A percentile compares a stretch with the other conserved stretches of the same genome.
These are phyloP conservation scores for Scomber japonicus DNA, from an alignment of 2,113 vertebrate genomes.

Conservation along the genomic window DNA sequence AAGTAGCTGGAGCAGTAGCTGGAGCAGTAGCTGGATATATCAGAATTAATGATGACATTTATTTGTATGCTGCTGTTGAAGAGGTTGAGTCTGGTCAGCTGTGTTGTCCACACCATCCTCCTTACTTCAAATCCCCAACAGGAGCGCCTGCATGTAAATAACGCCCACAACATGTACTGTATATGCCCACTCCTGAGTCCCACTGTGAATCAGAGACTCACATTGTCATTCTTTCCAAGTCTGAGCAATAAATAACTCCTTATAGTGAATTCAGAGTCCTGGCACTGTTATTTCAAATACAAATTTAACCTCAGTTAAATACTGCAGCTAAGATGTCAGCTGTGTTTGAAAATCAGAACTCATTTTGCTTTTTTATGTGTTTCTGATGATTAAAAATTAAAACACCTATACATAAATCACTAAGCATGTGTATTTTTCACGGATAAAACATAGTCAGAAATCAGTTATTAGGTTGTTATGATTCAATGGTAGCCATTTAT, in stretches of 20 bases:
- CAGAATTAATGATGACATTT: constrained; percentile 26
- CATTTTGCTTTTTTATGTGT: neutral
- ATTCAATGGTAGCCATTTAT: neutral
- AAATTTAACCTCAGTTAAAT: constrained; percentile 5
- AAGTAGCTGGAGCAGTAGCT: neutral
- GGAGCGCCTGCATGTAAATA: constrained; percentile 21
- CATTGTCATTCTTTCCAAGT: neutral
- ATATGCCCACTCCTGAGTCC: neutral
- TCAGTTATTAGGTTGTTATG: constrained; percentile 17
- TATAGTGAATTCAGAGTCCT: neutral
- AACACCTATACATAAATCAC: neutral
- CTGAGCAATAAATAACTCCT: neutral
- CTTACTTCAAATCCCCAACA: constrained; percentile 18
- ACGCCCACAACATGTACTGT: constrained; percentile 9
- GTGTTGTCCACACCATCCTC: constrained; percentile 25
- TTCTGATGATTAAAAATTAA: neutral
- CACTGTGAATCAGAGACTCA: neutral
- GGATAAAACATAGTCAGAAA: neutral
- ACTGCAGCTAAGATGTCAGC: neutral
- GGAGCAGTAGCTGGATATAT: constrained; percentile 5
- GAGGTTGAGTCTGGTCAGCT: constrained; percentile 13
- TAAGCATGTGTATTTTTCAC: neutral
- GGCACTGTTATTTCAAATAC: neutral
- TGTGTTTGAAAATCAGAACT: neutral
- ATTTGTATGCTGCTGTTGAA: constrained; percentile 37